These are phyloP conservation scores for Oscarella lobularis DNA, from an alignment of 37 sponge, comb jelly and placozoan genomes.

Conservation along the genomic window DNA sequence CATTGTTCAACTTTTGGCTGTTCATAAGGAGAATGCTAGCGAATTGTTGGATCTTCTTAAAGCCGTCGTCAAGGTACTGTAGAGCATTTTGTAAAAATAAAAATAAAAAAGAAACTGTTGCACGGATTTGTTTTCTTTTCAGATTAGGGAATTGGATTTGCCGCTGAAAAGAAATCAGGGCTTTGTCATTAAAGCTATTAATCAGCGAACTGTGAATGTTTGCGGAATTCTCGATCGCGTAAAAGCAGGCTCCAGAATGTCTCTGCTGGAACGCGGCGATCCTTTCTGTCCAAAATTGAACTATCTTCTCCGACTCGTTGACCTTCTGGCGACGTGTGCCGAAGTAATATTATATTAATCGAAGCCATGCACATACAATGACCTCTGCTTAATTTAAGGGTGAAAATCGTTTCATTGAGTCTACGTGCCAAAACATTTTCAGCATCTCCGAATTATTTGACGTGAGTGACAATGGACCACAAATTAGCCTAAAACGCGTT, in stretches of 20 bases:
- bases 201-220: constrained; percentile 12
- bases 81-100: not conserved
- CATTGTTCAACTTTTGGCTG: constrained; percentile 5
- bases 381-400: no score
- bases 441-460: constrained; percentile 27
- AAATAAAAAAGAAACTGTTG: not conserved
- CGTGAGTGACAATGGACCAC: not conserved
- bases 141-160: constrained; percentile 52
- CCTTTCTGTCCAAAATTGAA: constrained; percentile 9
- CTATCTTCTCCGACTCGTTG: constrained; percentile 29
- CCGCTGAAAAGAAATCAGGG: constrained; percentile 55
- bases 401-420: constrained; percentile 52
- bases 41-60: constrained; percentile 33
- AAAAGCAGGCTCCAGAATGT: constrained; percentile 1
- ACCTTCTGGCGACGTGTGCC: constrained; percentile 60
- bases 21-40: constrained; percentile 11
- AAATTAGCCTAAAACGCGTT: no score
- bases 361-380: no score
- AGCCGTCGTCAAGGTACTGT: constrained; percentile 36
- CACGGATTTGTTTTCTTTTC: not conserved
- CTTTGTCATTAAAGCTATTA: constrained; percentile 30
- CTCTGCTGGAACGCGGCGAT: not conserved
- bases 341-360: constrained; percentile 16
- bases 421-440: constrained; percentile 58
- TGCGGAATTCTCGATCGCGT: not conserved